Evolutionary conservation across 2,113 vertebrate species (phyloP).

Genomic region (Epinephelus cyanopodus): DNA sequence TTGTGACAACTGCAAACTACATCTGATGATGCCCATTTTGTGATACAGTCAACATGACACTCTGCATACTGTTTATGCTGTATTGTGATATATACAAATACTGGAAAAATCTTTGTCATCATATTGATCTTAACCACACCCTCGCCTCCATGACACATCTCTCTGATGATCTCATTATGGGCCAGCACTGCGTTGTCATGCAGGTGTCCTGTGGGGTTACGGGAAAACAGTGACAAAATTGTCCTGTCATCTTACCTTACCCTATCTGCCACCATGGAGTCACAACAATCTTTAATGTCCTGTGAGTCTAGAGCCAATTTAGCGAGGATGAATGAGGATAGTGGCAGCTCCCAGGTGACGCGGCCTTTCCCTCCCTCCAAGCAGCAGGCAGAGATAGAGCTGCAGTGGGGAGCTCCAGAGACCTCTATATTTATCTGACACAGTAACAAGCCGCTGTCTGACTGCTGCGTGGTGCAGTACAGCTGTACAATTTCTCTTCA

Average conservation of each 20-base stretch:
- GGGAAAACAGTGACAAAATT: constrained; percentile 27
- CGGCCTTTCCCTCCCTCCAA: constrained; percentile 69
- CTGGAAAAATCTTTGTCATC: not conserved
- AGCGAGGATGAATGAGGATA: constrained; percentile 70
- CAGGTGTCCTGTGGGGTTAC: constrained; percentile 22
- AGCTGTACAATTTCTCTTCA: constrained; percentile 65
- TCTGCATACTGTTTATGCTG: not conserved
- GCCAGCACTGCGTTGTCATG: constrained; percentile 18
- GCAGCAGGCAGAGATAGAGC: constrained; percentile 63
- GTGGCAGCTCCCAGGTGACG: constrained; percentile 68
- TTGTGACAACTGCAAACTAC: not conserved
- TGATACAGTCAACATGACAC: not conserved
- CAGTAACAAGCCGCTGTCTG: constrained; percentile 78
- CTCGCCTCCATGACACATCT: constrained; percentile 23
- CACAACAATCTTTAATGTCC: constrained; percentile 62
- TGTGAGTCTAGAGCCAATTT: constrained; percentile 68
- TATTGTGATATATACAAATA: not conserved
- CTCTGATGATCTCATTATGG: constrained; percentile 44
- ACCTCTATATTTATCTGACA: constrained; percentile 84
- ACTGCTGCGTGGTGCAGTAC: constrained; percentile 61
- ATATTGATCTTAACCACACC: not conserved
- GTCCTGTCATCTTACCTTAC: constrained; percentile 39
- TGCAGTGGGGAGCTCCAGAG: constrained; percentile 70
- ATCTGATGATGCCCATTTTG: no score
- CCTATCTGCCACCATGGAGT: constrained; percentile 32